phyloP scores from a whole-genome alignment of 2,113 vertebrate species.

The Silurus meridionalis region DNA sequence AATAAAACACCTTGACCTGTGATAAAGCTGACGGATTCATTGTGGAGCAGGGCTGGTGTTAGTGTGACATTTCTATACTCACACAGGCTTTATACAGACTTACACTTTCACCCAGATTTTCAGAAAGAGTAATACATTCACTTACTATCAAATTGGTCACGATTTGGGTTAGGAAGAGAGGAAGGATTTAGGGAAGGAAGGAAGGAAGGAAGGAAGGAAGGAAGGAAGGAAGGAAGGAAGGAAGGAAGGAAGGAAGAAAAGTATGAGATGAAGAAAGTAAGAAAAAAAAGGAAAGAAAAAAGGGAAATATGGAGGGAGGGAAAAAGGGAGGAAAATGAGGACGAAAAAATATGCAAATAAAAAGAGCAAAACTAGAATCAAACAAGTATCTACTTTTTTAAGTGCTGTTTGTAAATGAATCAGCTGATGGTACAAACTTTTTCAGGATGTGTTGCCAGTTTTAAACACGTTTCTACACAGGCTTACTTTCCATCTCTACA shows the following conservation, averaged over 20 bases:
- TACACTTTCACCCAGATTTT: not conserved
- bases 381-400: not conserved
- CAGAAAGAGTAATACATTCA: not conserved
- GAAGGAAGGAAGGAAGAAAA: not conserved
- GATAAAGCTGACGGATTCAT: conserved; percentile 31
- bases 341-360: not conserved
- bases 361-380: not conserved
- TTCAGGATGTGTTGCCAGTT: not conserved
- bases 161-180: not conserved
- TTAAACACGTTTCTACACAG: not conserved
- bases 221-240: not conserved
- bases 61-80: conserved; percentile 10
- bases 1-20: conserved; percentile 29
- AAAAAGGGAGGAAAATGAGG: not conserved
- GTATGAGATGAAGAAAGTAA: no score
- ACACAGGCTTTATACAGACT: not conserved
- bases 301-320: no score
- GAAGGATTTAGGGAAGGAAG: not conserved
- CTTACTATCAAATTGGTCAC: not conserved
- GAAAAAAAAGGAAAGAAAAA: no score
- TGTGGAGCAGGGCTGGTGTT: conserved; percentile 13
- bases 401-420: not conserved
- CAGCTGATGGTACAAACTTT: no score
- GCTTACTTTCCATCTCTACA: not conserved
- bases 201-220: no score